phyloP scores from a whole-genome alignment of 2,113 vertebrate genomes.

The Microtus richardsoni region DNA sequence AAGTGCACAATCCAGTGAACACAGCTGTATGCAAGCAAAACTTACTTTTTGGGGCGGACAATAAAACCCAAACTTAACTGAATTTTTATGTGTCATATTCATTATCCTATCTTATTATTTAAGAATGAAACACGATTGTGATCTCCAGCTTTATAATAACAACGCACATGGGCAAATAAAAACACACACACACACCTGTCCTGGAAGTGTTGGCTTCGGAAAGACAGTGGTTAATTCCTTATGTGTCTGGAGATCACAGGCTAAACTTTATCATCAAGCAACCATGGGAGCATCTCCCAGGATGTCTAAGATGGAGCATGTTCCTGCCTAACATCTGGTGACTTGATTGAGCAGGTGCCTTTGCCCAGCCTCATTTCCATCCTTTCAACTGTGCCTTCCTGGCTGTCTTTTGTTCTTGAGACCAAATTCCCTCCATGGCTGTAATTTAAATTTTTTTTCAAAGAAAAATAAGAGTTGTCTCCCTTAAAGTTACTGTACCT shows the following conservation, averaged over 20 bases:
- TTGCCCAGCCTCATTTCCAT: neutral
- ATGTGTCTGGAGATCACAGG: neutral
- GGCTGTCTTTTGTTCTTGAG: conserved; percentile 65
- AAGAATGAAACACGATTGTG: neutral
- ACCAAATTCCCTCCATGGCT: conserved; percentile 75
- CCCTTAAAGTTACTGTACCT: conserved; percentile 91
- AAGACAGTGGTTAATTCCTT: neutral
- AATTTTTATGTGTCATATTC: conserved; percentile 25
- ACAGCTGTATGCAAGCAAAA: neutral
- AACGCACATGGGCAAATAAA: neutral
- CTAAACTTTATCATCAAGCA: neutral
- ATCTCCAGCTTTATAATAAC: neutral
- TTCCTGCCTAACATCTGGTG: neutral
- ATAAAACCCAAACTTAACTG: conserved; percentile 58
- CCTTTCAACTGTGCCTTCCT: conserved; percentile 44
- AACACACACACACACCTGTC: neutral
- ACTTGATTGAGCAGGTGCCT: neutral
- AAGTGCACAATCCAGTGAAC: neutral
- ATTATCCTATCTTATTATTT: neutral
- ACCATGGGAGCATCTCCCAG: neutral
- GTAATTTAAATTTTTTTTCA: conserved; percentile 77
- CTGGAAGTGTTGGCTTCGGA: neutral
- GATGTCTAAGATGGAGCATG: neutral
- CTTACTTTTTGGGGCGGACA: neutral
- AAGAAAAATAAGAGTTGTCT: conserved; percentile 87